These are phyloP conservation scores for Troilus luridus DNA, from an alignment of 2,888 invertebrate species.

Conservation along the genomic window DNA sequence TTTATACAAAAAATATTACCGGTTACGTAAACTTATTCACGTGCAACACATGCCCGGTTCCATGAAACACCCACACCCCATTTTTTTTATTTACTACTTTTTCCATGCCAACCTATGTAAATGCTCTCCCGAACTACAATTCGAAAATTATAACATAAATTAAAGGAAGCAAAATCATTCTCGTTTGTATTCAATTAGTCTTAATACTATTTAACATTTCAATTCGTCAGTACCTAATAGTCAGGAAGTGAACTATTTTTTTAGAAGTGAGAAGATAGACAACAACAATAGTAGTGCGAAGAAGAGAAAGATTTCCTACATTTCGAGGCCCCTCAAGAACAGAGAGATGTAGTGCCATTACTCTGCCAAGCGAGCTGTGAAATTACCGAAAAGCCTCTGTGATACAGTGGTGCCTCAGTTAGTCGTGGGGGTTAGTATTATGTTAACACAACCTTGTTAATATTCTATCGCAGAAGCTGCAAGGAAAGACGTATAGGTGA, in stretches of 20 bases:
- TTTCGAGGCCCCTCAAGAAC: not conserved
- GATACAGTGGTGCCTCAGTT: not conserved
- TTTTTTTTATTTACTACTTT: too few relatives aligned
- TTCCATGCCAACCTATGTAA: too few relatives aligned
- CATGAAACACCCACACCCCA: too few relatives aligned
- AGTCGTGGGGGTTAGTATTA: not conserved
- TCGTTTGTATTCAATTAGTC: too few relatives aligned
- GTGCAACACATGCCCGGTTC: too few relatives aligned
- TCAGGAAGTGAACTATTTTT: not conserved
- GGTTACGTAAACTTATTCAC: too few relatives aligned
- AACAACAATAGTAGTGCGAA: not conserved
- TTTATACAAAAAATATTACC: too few relatives aligned
- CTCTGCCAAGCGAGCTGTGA: constrained; percentile 15
- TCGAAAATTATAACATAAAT: too few relatives aligned
- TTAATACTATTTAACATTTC: not conserved
- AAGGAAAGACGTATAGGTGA: too few relatives aligned
- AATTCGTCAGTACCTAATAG: not conserved
- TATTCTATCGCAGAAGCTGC: not conserved
- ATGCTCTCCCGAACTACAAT: too few relatives aligned
- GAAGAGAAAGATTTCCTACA: not conserved
- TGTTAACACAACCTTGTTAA: not conserved
- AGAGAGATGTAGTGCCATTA: not conserved
- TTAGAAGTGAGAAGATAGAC: not conserved
- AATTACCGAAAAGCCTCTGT: not conserved
- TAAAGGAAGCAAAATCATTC: too few relatives aligned